Percentiles rank a stretch among this genome's conserved stretches.
Evolutionary conservation across 2,113 vertebrate genomes (phyloP).

Genomic region (Choloepus hoffmanni): DNA sequence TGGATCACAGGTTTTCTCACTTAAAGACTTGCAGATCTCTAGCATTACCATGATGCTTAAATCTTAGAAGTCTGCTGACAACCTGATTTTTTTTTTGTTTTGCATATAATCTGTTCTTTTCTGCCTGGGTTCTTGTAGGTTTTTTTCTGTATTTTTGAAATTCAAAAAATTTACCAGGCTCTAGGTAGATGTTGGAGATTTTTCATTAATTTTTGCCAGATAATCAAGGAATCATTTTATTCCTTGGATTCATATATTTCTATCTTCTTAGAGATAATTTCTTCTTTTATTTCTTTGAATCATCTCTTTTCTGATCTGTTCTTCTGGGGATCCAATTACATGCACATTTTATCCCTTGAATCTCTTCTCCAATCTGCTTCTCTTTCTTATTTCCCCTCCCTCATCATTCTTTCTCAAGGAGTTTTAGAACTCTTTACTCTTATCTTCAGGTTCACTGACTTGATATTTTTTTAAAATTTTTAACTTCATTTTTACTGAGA

Average conservation of each 20-base stretch:
- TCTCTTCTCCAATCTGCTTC: background rate
- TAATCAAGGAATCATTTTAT: background rate
- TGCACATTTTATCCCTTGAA: background rate
- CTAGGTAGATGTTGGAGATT: background rate
- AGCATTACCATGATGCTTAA: background rate
- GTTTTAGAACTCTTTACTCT: background rate
- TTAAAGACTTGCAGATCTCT: background rate
- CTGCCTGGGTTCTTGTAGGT: background rate
- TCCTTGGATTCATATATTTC: background rate
- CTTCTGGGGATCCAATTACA: background rate
- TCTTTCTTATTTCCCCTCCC: background rate
- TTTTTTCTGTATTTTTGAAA: conserved; percentile 9
- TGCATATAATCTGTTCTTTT: background rate
- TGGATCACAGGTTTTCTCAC: background rate
- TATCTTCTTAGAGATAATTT: background rate
- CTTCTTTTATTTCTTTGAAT: background rate
- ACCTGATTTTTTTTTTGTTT: background rate
- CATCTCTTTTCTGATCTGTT: background rate
- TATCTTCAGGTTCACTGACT: background rate
- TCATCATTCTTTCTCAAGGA: background rate
- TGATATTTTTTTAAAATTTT: too few species aligned
- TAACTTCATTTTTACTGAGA: too few species aligned
- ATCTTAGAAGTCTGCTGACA: background rate
- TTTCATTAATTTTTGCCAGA: background rate
- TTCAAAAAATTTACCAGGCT: background rate